phyloP scores from a whole-genome alignment of 2,888 invertebrate species.

The Polydrusus cervinus region DNA sequence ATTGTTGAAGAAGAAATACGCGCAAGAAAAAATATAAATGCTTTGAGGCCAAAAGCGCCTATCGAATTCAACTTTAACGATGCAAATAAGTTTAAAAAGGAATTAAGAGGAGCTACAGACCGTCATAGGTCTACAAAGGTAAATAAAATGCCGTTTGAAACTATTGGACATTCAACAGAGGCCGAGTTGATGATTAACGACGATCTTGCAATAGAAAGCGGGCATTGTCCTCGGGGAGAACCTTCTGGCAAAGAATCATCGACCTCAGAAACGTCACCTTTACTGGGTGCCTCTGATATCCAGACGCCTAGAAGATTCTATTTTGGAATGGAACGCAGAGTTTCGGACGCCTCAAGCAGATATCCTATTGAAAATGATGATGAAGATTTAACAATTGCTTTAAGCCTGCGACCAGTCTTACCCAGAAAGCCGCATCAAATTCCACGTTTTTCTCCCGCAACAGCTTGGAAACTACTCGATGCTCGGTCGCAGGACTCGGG shows the following conservation, averaged over 20 bases:
- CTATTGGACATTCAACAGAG: not conserved
- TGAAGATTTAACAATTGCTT: slow-evolving; percentile 72
- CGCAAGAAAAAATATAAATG: slow-evolving; percentile 51
- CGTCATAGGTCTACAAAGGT: slow-evolving; percentile 62
- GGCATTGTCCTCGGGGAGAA: slow-evolving; percentile 67
- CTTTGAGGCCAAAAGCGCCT: slow-evolving; percentile 66
- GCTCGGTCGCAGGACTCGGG: slow-evolving; percentile 81
- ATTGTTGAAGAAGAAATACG: slow-evolving; percentile 43
- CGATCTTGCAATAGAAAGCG: not conserved
- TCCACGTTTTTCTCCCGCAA: slow-evolving; percentile 87
- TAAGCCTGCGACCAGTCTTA: slow-evolving; percentile 84
- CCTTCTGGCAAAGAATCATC: slow-evolving; percentile 79
- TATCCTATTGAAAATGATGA: slow-evolving; percentile 69
- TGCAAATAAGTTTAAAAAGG: slow-evolving; percentile 74
- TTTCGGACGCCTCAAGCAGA: slow-evolving; percentile 76
- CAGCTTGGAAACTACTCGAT: slow-evolving; percentile 86
- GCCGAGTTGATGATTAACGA: not conserved
- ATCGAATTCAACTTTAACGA: slow-evolving; percentile 70
- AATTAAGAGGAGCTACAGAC: slow-evolving; percentile 71
- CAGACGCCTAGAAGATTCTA: slow-evolving; percentile 79
- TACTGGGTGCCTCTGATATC: slow-evolving; percentile 56
- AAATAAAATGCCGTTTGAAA: slow-evolving; percentile 31
- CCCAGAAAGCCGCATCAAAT: slow-evolving; percentile 86
- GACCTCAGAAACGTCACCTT: slow-evolving; percentile 76
- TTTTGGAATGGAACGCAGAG: slow-evolving; percentile 84